These are phyloP conservation scores for Pterocles orientalis DNA, from an alignment of 2,113 vertebrate species.

Conservation along the genomic window DNA sequence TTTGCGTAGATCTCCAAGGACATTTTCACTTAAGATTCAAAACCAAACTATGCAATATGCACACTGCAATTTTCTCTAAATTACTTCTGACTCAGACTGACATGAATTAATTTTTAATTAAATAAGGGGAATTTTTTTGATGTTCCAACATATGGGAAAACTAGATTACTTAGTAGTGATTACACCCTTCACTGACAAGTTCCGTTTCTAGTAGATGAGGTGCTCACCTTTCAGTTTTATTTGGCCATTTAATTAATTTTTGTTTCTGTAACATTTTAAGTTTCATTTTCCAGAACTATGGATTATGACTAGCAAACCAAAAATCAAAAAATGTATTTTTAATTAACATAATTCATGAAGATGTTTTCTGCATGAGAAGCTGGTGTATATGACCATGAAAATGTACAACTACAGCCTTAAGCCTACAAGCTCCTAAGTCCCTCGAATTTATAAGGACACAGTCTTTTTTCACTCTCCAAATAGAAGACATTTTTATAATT, in stretches of 20 bases:
- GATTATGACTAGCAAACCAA: not conserved
- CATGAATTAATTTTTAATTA: slow-evolving; percentile 10
- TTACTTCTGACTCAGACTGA: not conserved
- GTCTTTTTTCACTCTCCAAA: not conserved
- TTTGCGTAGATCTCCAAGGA: not conserved
- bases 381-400: not conserved
- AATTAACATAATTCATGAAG: not conserved
- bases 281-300: not conserved
- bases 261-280: not conserved
- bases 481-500: not conserved
- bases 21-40: not conserved
- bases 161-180: not conserved
- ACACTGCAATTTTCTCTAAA: not conserved
- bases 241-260: not conserved
- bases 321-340: not conserved
- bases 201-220: not conserved
- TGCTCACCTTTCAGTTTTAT: not conserved
- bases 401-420: not conserved
- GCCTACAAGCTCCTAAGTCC: not conserved
- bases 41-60: not conserved
- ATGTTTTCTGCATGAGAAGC: not conserved
- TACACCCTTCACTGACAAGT: not conserved
- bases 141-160: not conserved
- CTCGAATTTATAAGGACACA: not conserved
- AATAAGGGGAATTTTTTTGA: not conserved